These are phyloP conservation scores for Halichoeres trimaculatus DNA, from an alignment of 2,113 vertebrate genomes.

Conservation along the genomic window DNA sequence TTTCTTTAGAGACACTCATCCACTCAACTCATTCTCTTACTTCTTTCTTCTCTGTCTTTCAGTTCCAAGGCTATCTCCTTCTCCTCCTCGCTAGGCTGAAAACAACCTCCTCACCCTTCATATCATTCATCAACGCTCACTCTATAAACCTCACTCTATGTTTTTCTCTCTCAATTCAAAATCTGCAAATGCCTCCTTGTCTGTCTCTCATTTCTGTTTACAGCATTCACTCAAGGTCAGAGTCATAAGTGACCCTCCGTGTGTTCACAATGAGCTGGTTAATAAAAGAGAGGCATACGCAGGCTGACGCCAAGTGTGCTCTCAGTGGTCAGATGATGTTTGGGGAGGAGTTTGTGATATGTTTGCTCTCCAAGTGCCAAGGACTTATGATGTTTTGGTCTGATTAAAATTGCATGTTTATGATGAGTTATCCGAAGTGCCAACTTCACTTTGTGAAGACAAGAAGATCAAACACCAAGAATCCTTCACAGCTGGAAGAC, in stretches of 20 bases:
- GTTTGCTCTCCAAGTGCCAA: conserved; percentile 11
- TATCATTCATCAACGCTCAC: neutral
- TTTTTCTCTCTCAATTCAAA: conserved; percentile 6
- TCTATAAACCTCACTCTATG: neutral
- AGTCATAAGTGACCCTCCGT: conserved; percentile 48
- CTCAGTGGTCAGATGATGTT: conserved; percentile 42
- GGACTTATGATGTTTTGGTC: conserved; percentile 14
- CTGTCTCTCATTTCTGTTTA: conserved; percentile 25
- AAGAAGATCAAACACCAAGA: neutral
- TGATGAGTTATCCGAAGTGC: neutral
- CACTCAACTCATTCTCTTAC: neutral
- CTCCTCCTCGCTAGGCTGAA: neutral
- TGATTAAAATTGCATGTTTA: conserved; percentile 11
- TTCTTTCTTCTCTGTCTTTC: neutral
- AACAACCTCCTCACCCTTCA: neutral
- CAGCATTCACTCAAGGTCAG: conserved; percentile 38
- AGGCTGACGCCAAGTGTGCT: conserved; percentile 31
- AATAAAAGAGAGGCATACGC: conserved; percentile 23
- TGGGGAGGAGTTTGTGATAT: conserved; percentile 31
- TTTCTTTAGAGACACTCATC: neutral
- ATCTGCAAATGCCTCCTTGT: conserved; percentile 29
- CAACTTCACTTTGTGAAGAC: neutral
- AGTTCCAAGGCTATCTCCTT: conserved; percentile 13
- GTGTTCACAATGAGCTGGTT: conserved; percentile 27
- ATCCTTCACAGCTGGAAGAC: neutral